Percentiles rank a stretch among this genome's conserved stretches.
Conservation (phyloP, 1,140 invertebrate genomes). For the Araneus ventricosus region DNA sequence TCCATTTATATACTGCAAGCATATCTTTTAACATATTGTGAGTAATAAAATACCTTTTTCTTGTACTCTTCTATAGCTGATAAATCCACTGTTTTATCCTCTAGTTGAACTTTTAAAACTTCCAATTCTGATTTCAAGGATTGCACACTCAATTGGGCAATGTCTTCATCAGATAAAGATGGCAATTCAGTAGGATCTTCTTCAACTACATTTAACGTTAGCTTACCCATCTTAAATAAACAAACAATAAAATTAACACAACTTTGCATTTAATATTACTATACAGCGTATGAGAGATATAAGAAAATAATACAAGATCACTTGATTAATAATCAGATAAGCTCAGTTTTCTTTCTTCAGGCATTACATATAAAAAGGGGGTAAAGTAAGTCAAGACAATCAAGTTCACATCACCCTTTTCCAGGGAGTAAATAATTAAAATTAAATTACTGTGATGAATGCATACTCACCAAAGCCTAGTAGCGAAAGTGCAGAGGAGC, state of each 20-base stretch:
- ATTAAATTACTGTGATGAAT: no score
- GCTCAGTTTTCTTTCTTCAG: no score
- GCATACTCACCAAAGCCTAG: no score
- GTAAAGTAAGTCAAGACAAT: no score
- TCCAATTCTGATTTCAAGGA: conserved; percentile 85
- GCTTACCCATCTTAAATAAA: conserved; percentile 81
- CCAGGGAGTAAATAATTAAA: no score
- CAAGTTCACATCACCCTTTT: no score
- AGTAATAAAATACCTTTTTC: conserved; percentile 81
- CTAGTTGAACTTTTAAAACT: conserved; percentile 85
- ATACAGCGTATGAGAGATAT: no score
- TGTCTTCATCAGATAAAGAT: conserved; percentile 85
- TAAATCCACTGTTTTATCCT: conserved; percentile 88
- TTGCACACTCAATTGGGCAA: conserved; percentile 84
- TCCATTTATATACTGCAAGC: background rate
- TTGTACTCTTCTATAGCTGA: conserved; percentile 88
- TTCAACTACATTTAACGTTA: conserved; percentile 87
- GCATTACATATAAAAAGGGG: no score
- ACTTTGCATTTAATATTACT: no score
- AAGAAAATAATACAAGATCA: no score
- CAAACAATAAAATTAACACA: background rate
- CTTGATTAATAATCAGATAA: no score
- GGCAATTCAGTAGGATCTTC: conserved; percentile 78
- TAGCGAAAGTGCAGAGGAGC: no score
- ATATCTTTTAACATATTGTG: conserved; percentile 49